Conservation (phyloP, 2,888 invertebrate species). For the Craniophora ligustri region DNA sequence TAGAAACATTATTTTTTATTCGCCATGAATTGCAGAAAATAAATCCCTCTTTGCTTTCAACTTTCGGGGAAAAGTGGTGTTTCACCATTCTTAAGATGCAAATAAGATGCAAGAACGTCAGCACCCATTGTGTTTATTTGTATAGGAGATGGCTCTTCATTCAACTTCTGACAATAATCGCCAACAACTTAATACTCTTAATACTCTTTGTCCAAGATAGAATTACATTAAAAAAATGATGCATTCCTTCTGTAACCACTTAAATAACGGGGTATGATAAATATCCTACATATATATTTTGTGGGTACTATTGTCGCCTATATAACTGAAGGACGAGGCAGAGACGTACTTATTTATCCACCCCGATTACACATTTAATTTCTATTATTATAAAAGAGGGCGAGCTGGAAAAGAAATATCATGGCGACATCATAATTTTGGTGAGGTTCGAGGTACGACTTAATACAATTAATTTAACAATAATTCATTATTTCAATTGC, state of each 20-base stretch:
- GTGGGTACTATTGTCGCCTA: too few relatives aligned
- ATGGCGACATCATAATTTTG: too few relatives aligned
- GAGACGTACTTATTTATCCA: too few relatives aligned
- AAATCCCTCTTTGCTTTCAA: conserved; percentile 28
- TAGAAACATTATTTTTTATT: conserved; percentile 26
- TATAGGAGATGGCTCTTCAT: conserved; percentile 22
- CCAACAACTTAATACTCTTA: conserved; percentile 1
- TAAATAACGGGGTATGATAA: too few relatives aligned
- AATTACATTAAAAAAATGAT: conserved; percentile 39
- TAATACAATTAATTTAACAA: too few relatives aligned
- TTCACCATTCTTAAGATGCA: conserved; percentile 37
- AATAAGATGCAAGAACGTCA: conserved; percentile 36
- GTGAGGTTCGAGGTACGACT: too few relatives aligned
- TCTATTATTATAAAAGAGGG: too few relatives aligned
- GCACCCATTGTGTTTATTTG: conserved; percentile 45
- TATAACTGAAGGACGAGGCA: too few relatives aligned
- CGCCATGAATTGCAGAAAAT: conserved; percentile 42
- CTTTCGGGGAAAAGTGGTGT: conserved; percentile 19
- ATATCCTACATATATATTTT: too few relatives aligned
- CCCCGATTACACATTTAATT: too few relatives aligned
- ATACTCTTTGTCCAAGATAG: conserved; percentile 18
- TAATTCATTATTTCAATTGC: too few relatives aligned
- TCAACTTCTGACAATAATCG: conserved; percentile 7
- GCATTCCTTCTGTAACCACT: conserved; percentile 14
- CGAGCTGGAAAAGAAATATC: too few relatives aligned